Percentiles rank a stretch among this genome's conserved stretches.
phyloP scores from a whole-genome alignment of 2,888 invertebrate genomes.

The Thecocarcelia acutangulata region DNA sequence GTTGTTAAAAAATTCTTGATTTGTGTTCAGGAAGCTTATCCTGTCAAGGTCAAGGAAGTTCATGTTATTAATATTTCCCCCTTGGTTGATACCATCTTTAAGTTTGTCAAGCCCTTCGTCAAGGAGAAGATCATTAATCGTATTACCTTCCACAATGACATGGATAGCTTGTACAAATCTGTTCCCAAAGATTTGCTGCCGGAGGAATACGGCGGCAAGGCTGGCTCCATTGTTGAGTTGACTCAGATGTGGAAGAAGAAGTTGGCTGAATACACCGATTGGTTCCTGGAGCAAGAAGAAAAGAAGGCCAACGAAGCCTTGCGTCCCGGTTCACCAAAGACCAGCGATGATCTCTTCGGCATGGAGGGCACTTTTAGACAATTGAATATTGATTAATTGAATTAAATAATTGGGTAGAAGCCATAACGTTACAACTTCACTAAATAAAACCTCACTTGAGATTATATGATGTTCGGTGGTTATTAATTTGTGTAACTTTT shows the following conservation, averaged over 20 bases:
- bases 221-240: constrained; percentile 87
- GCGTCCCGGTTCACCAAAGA: constrained; percentile 92
- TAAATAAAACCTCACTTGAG: constrained; percentile 59
- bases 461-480: constrained; percentile 58
- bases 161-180: constrained; percentile 89
- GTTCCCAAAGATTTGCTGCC: constrained; percentile 91
- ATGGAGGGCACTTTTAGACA: constrained; percentile 94
- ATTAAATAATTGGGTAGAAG: constrained; percentile 29
- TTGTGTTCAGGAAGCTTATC: constrained; percentile 93
- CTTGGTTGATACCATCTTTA: constrained; percentile 91
- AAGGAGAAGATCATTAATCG: constrained; percentile 93
- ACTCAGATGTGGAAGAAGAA: constrained; percentile 91
- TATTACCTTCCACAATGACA: constrained; percentile 89
- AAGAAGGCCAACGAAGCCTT: constrained; percentile 90
- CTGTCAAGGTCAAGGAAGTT: constrained; percentile 92
- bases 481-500: constrained; percentile 41
- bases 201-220: constrained; percentile 91
- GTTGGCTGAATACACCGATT: constrained; percentile 88
- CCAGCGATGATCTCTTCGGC: constrained; percentile 93
- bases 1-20: constrained; percentile 92
- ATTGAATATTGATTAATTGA: constrained; percentile 87
- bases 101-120: constrained; percentile 92
- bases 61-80: constrained; percentile 93
- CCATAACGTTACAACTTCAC: constrained; percentile 54
- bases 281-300: constrained; percentile 91